Conservation (phyloP, 2,797 vertebrate species). For the Chiloscyllium punctatum region DNA sequence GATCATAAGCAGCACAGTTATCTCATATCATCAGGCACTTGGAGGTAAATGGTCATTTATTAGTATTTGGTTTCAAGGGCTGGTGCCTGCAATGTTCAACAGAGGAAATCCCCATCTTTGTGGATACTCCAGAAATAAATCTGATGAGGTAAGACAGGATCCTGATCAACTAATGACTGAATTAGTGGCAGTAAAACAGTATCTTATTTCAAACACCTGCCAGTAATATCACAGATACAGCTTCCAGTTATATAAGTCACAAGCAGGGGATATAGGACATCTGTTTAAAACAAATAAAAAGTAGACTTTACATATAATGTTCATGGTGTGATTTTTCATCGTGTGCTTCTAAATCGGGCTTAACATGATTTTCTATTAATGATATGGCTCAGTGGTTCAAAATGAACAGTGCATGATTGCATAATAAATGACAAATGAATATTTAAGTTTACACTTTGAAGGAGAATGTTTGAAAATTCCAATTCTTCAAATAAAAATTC, state of each 20-base stretch:
- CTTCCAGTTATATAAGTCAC: neutral
- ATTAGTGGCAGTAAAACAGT: neutral
- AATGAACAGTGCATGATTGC: neutral
- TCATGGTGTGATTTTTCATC: neutral
- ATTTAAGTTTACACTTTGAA: neutral
- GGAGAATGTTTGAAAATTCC: neutral
- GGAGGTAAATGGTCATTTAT: neutral
- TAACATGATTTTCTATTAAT: neutral
- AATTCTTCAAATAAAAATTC: neutral
- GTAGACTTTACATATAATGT: neutral
- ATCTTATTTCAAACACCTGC: constrained; percentile 8
- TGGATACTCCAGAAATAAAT: neutral
- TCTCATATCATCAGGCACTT: neutral
- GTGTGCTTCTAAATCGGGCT: neutral
- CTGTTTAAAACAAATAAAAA: constrained; percentile 9
- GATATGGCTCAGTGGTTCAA: neutral
- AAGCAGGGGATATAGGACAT: neutral
- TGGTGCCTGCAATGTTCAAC: neutral
- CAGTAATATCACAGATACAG: neutral
- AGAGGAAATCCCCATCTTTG: neutral
- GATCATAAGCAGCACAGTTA: constrained; percentile 31
- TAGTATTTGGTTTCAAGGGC: neutral
- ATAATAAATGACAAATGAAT: neutral
- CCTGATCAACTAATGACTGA: neutral
- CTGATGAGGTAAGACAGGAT: neutral